Evolutionary conservation across 2,888 invertebrate species (phyloP), one percentile per base, ranked within the genome.

Genomic region (Scaptodrosophila latifasciaeformis): DNA sequence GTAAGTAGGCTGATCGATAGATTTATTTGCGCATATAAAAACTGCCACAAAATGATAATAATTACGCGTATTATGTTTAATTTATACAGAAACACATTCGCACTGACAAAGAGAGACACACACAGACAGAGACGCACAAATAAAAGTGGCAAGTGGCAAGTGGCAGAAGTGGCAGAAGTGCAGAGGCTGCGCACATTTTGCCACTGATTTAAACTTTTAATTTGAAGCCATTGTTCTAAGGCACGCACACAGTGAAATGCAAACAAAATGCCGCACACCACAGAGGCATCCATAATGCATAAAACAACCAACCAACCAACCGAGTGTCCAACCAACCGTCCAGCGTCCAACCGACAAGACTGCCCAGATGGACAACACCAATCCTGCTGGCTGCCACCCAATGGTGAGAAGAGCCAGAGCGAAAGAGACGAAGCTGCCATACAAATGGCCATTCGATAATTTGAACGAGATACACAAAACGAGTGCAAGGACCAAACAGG

Each of bases 221-320:
- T 77, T 80, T 77, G 62, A 60, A 37, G 65, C 78, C 71, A 77
- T 74, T 74, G 72, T 74, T 74, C 80, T 74, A 61, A 80, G 75
- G 70, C 58, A 48, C 47, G 12, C 47, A 47, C 65, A 59, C 57
- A 49, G 30, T 24, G 24, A 7, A 24, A 24, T 24, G 24, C 47
- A 55, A 34, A 44, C 45, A 46, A 18, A 48, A 15, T 21, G 43
- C 40, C 17, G 13, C 18, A 2, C 45, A 31, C 31, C 31, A 45
- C 34, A 2, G 5, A n/a, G n/a, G 13, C 15, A 43, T 47, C 7
- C 42, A 18, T 13, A 49, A 18, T 17, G 9, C 18, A 18, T 4
- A 6, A 13, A 13, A 13, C 2, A 13, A 35, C 12, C n/a, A n/a
- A n/a, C n/a, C n/a, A n/a, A n/a, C n/a, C 45, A 50, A 50, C 49